Conservation (phyloP, 2,888 invertebrate genomes). For the Liodrosophila aerea region DNA sequence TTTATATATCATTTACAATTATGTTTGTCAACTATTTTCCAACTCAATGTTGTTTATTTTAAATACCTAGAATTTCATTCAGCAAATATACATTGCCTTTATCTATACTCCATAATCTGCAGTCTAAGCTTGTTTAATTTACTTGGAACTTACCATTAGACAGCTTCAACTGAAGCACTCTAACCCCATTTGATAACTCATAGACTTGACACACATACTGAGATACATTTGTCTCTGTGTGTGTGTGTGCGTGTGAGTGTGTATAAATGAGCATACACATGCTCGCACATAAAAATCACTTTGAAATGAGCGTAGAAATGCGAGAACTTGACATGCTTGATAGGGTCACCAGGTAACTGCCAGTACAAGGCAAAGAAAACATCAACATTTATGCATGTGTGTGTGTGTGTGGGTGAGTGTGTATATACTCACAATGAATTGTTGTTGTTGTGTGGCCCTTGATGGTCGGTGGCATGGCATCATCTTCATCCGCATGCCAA, state of each 20-base stretch:
- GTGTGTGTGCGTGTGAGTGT: conserved; percentile 1
- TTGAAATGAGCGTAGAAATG: conserved; percentile 50
- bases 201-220: neutral
- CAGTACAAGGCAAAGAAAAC: conserved; percentile 28
- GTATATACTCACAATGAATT: no score
- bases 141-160: no score
- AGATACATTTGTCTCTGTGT: neutral
- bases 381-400: conserved; percentile 3
- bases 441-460: conserved; percentile 9
- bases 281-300: conserved; percentile 51
- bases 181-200: conserved; percentile 37
- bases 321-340: conserved; percentile 42
- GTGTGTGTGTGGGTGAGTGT: conserved; percentile 5
- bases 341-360: conserved; percentile 50
- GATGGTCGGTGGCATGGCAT: neutral
- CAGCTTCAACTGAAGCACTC: conserved; percentile 4
- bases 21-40: neutral
- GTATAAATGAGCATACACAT: conserved; percentile 25
- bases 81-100: no score
- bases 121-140: neutral
- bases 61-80: no score
- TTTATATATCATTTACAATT: no score
- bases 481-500: no score
- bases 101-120: neutral
- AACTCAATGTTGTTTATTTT: no score